Conservation (phyloP, 2,797 vertebrate species). For the Centropyge bicolor region DNA sequence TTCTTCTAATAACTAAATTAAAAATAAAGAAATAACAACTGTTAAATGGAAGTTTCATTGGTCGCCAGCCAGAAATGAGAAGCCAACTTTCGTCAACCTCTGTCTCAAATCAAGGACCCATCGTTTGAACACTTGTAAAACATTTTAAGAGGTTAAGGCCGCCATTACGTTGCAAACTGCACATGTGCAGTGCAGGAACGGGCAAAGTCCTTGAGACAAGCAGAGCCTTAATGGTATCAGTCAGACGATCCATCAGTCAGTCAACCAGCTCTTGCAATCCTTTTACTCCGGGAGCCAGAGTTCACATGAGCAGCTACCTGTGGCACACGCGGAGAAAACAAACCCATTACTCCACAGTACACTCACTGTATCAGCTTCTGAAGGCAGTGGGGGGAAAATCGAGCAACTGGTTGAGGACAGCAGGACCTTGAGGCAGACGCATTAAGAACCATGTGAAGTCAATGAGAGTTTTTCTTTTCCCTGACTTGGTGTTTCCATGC, state of each 20-base stretch:
- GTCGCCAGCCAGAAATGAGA: too few species aligned
- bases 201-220: neutral
- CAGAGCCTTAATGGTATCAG: neutral
- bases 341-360: slow-evolving; percentile 20
- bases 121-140: neutral
- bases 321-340: slow-evolving; percentile 27
- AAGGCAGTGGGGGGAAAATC: neutral
- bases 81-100: neutral
- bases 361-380: slow-evolving; percentile 43
- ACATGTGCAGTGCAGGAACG: neutral
- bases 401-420: slow-evolving; percentile 54
- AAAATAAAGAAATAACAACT: too few species aligned
- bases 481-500: slow-evolving; percentile 77
- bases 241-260: slow-evolving; percentile 35
- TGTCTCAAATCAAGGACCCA: neutral
- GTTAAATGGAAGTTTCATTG: too few species aligned
- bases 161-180: neutral
- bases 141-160: neutral
- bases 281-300: neutral
- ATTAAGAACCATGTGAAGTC: slow-evolving; percentile 61
- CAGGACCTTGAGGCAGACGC: slow-evolving; percentile 57
- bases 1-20: too few species aligned
- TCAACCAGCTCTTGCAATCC: slow-evolving; percentile 4
- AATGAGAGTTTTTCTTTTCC: slow-evolving; percentile 75
- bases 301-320: slow-evolving; percentile 30